Base-by-base conservation (phyloP, 2,888 invertebrate genomes). In the Microchrysa polita region DNA sequence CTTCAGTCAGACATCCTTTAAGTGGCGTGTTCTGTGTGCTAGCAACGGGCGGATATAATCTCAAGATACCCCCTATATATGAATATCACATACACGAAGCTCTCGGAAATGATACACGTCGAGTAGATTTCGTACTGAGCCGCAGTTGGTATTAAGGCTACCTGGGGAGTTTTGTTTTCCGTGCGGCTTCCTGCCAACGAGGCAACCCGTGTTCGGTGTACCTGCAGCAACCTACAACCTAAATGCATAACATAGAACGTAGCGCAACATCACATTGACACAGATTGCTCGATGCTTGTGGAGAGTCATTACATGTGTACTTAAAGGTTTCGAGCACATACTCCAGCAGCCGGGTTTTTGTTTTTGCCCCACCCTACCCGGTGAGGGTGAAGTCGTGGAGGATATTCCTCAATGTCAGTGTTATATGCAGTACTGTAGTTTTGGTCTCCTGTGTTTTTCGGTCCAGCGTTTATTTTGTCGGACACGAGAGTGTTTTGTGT, bases 271-370 rank as follows among this genome's bases (percentile, higher is more conserved):
- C 22, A 52, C 65, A 72, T 75, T 75, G 73, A 75, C 75, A 75
- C 60, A 73, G 75, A 73, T 75, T 75, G 67, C 73, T 75, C 57
- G 71, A 73, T 75, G 67, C 73, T 75, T 57, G 73, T 69, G 72
- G 73, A 57, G 73, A 73, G 71, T 75, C 75, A 73, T 73, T 75
- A 75, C 73, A 73, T 73, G 22, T 65, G 72, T 72, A 60, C 75
- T 73, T 75, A 63, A n/a, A 59, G 67, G 73, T 48, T 75, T 63
- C n/a, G 72, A 73, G 71, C 34, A n/a, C n/a, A 72, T 71, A 57
- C 63, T 67, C 7, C 27, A 34, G 27, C 27, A n/a, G n/a, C 27
- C 4, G 27, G 27, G 27, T 34, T 34, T 34, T 7, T 34, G 27
- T 34, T 34, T 2, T 74, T 52, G 67, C 40, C 12, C 40, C n/a